Evolutionary conservation across 2,113 vertebrate genomes (phyloP), one percentile per base, ranked within the genome.

Genomic region (Vicugna pacos): DNA sequence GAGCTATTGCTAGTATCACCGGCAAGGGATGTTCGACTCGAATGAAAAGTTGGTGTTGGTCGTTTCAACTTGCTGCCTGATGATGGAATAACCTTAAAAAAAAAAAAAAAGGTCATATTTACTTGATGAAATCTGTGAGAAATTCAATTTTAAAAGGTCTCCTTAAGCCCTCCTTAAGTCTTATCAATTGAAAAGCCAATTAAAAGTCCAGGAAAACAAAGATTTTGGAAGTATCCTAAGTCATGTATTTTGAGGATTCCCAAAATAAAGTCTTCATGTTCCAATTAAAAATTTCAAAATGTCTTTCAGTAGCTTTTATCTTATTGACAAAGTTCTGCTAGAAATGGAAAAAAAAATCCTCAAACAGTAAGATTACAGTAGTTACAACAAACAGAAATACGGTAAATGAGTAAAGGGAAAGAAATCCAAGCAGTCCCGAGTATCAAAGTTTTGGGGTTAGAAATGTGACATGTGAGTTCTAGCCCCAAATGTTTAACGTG

Each of bases 1-100:
- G 99, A 98, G 92, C 98, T 98, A 95, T 99, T 99, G 97, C 99
- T 99, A 94, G 99, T 99, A 96, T 99, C 99, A 42, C 99, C 99
- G 6, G 99, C 99, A 94, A 99, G 98, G 0, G 99, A 99, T 14
- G 99, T 99, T 24, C 99, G 98, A 95, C 99, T 99, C 38, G 99
- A 99, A 98, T 99, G 99, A 98, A 99, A 99, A 92, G 98, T 72
- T 80, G 97, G 97, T 64, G 99, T 99, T 6, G 99, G 99, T 83
- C 99, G 98, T 97, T 99, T 99, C 95, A 99, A 98, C 96, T 99
- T 99, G 98, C 99, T 99, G 72, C 99, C 98, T 0, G 98, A 89
- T 0, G 98, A 94, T 9, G 99, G 98, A 1, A 99, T 98, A 64
- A 99, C 98, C 99, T 99, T 96, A 94, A 91, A 81, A 10, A 56